Conservation (phyloP, 2,888 invertebrate species). For the Quadriops clusia region DNA sequence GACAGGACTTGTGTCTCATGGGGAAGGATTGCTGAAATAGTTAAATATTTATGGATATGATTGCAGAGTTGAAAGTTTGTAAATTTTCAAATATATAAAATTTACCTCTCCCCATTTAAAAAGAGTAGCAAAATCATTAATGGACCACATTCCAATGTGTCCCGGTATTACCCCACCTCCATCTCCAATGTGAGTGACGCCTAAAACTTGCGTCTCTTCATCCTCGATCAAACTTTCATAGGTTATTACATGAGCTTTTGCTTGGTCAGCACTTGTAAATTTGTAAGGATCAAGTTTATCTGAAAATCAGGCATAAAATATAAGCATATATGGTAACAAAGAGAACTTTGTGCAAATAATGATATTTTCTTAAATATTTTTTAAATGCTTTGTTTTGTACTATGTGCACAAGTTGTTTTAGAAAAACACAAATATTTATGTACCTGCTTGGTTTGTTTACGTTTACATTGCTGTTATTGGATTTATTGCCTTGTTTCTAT, state of each 20-base stretch:
- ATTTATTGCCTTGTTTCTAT: too few relatives aligned
- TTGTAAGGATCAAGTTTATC: conserved; percentile 57
- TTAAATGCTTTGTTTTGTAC: too few relatives aligned
- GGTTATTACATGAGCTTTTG: conserved; percentile 54
- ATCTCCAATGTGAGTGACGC: conserved; percentile 63
- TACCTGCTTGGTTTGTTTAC: too few relatives aligned
- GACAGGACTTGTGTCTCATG: conserved; percentile 66
- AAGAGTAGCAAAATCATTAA: conserved; percentile 55
- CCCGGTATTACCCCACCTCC: conserved; percentile 48
- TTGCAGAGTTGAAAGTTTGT: conserved; percentile 8
- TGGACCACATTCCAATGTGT: conserved; percentile 61
- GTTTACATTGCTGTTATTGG: too few relatives aligned
- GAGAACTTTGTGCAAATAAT: too few relatives aligned
- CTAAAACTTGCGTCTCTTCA: conserved; percentile 62
- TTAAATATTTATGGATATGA: conserved; percentile 11
- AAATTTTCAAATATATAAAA: conserved; percentile 1
- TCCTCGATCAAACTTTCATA: conserved; percentile 68
- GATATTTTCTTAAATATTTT: too few relatives aligned
- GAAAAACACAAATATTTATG: too few relatives aligned
- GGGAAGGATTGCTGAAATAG: conserved; percentile 67
- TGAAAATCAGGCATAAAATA: conserved; percentile 29
- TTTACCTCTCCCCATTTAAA: conserved; percentile 64
- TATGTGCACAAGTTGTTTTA: too few relatives aligned
- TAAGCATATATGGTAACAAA: too few relatives aligned
- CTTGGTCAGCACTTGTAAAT: conserved; percentile 57